A percentile compares a stretch with the other conserved stretches of the same genome.
Conservation (phyloP, 1,140 invertebrate species). For the Bradynema listronoti region DNA sequence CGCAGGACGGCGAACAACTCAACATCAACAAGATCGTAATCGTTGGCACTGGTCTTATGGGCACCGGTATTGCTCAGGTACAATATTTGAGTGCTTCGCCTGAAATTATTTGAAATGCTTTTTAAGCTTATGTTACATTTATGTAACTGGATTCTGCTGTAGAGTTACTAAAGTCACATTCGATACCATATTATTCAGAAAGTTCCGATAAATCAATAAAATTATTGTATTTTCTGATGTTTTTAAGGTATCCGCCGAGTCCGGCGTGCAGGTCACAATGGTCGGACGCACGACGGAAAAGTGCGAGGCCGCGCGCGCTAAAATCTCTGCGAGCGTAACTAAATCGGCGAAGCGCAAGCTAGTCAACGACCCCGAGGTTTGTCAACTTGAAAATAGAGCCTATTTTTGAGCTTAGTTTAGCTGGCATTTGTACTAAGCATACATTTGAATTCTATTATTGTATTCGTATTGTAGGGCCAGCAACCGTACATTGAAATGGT, state of each 20-base stretch:
- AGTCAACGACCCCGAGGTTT: slow-evolving; percentile 24
- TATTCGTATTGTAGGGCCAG: slow-evolving; percentile 15
- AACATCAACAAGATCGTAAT: slow-evolving; percentile 44
- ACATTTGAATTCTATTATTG: neutral
- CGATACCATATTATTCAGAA: slow-evolving; percentile 6
- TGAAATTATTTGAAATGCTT: neutral
- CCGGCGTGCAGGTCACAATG: slow-evolving; percentile 41
- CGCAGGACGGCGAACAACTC: too few species aligned
- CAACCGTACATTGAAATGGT: slow-evolving; percentile 26
- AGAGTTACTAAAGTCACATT: neutral
- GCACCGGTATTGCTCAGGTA: slow-evolving; percentile 51
- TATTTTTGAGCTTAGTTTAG: neutral
- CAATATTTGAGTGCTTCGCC: neutral
- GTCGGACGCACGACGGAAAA: slow-evolving; percentile 46
- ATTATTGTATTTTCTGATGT: slow-evolving; percentile 5
- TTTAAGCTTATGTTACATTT: neutral
- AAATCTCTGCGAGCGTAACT: slow-evolving; percentile 32
- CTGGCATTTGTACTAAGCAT: neutral
- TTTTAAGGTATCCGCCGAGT: slow-evolving; percentile 40
- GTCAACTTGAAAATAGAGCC: neutral
- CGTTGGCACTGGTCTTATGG: slow-evolving; percentile 50
- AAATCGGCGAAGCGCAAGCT: slow-evolving; percentile 40
- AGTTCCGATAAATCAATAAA: neutral
- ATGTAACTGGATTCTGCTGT: neutral
- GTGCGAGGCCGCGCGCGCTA: slow-evolving; percentile 33